These are phyloP conservation scores for Apodemus speciosus DNA, from an alignment of 2,113 vertebrate species.

Conservation along the genomic window DNA sequence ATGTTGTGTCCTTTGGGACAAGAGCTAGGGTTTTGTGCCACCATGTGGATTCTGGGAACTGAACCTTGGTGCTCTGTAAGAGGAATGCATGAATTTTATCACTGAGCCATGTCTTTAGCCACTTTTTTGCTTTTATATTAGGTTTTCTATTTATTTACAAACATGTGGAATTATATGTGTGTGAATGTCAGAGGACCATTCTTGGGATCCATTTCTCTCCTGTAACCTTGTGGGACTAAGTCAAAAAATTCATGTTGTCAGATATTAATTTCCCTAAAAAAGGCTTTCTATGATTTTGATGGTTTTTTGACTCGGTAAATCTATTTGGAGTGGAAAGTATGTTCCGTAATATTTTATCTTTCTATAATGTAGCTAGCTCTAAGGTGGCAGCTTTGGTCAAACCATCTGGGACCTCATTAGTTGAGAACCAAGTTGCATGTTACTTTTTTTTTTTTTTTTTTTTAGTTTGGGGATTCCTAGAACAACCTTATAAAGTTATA, in stretches of 20 bases:
- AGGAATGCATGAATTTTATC: neutral
- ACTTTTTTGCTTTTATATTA: too few species aligned
- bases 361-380: neutral
- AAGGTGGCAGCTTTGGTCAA: neutral
- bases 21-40: neutral
- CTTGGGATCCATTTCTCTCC: neutral
- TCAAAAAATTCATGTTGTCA: neutral
- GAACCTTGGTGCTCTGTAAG: neutral
- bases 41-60: neutral
- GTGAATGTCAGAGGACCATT: neutral
- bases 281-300: neutral
- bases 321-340: neutral
- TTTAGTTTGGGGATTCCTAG: neutral
- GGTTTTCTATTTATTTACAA: neutral
- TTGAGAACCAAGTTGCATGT: slow-evolving; percentile 28
- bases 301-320: neutral
- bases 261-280: slow-evolving; percentile 3
- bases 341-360: slow-evolving; percentile 14
- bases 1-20: neutral
- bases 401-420: slow-evolving; percentile 22
- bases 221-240: neutral
- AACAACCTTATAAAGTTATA: slow-evolving; percentile 22
- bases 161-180: neutral
- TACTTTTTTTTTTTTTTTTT: neutral
- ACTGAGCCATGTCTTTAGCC: neutral